phyloP scores from a whole-genome alignment of 64 coral and sea anemone species.

The Montipora capricornis region DNA sequence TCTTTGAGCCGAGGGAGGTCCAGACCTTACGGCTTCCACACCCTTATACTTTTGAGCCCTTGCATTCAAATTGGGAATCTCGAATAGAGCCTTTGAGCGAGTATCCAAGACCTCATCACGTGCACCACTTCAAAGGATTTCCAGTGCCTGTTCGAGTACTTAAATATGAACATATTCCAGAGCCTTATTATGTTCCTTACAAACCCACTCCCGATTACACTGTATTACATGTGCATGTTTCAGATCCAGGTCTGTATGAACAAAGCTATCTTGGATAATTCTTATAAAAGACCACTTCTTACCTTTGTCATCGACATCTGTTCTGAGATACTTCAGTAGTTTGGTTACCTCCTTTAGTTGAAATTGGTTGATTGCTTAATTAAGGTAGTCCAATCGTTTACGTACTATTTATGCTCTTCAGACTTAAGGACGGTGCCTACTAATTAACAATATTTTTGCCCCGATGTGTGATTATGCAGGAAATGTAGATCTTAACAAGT shows the following conservation, averaged over 20 bases:
- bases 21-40: neutral
- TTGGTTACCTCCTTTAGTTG: too few species aligned
- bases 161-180: slow-evolving; percentile 29
- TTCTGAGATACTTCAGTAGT: too few species aligned
- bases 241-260: slow-evolving; percentile 52
- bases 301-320: neutral
- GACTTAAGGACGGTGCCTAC: too few species aligned
- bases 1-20: slow-evolving; percentile 9
- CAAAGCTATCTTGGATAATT: neutral
- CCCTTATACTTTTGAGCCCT: slow-evolving; percentile 35
- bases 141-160: slow-evolving; percentile 32
- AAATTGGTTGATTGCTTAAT: too few species aligned
- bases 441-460: too few species aligned
- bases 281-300: neutral
- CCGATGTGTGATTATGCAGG: too few species aligned
- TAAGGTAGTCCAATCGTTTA: too few species aligned
- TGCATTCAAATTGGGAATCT: neutral
- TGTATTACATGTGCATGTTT: slow-evolving; percentile 49
- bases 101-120: slow-evolving; percentile 24
- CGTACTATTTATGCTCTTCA: too few species aligned
- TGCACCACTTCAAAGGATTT: slow-evolving; percentile 43
- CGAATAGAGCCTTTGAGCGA: neutral
- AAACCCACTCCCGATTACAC: slow-evolving; percentile 20
- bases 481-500: too few species aligned
- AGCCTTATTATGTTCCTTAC: slow-evolving; percentile 70